Evolutionary conservation across 2,113 vertebrate species (phyloP), one percentile per base, ranked within the genome.

Genomic region (Cheirogaleus medius): DNA sequence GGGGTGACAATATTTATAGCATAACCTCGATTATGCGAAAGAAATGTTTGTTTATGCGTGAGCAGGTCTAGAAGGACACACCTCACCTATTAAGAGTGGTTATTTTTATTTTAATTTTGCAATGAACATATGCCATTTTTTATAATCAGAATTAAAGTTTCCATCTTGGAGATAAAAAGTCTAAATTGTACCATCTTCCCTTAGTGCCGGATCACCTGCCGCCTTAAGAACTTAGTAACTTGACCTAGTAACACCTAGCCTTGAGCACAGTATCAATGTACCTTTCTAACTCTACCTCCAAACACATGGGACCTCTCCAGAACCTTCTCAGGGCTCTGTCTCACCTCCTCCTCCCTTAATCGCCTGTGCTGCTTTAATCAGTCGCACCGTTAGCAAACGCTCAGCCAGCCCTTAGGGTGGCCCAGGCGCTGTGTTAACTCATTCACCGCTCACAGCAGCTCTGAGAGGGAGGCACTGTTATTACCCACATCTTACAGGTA

Each of bases 201-300:
- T 10, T 52, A 23, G 42, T 25, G 77, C n/a, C 18, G 44, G 29
- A 11, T 8, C 13, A 13, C 47, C 77, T 1, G 3, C 56, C 39
- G 8, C 37, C 23, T 37, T 1, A 0, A 27, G 25, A 63, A 87
- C 27, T 18, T 6, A 9, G 52, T 11, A 4, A 39, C 42, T 2
- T n/a, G 37, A 87, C 27, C 10, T 8, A 9, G 52, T 15, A 8
- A 39, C 32, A 18, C 29, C 17, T n/a, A 10, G 1, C 23, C 78
- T 39, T 11, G 27, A 52, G 42, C 2, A 0, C 21, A 42, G 4
- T 15, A 5, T 78, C 63, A 23, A 0, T 29, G 3, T 17, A 20
- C n/a, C n/a, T 6, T 9, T 15, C 34, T n/a, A 18, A 9, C 29
- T 54, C 3, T 42, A 10, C 17, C 39, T 86, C 58, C 2, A 1